Evolutionary conservation across 2,113 vertebrate genomes (phyloP), one percentile per base, ranked within the genome.

Genomic region (Accipiter virgatus): DNA sequence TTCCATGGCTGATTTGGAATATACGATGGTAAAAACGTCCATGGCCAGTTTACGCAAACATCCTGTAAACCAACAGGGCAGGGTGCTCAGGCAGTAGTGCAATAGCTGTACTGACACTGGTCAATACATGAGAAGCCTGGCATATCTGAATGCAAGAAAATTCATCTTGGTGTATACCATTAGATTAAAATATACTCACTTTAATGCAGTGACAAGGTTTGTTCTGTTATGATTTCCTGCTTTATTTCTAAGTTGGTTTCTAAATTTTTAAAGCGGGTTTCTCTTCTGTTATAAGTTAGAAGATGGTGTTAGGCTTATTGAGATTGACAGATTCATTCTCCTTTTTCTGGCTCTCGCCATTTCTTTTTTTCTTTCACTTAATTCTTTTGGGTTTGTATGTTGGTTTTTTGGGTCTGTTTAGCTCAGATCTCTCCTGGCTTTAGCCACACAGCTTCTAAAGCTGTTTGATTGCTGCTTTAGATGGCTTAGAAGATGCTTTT

Each of bases 31-130:
- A 52, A 91, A 90, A 77, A 66, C 6, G 16, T 26, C 78, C 32
- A 9, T n/a, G 27, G 34, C 16, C 23, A 21, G 19, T 81, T 31
- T 71, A 48, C 29, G 27, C 68, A 74, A 68, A 40, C 38, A 32
- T 29, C 11, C 29, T 79, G 34, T 55, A 67, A 43, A 68, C 14
- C 6, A 29, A 5, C 32, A 55, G 27, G 52, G 52, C 52, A 53
- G 52, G 48, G 31, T 6, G 6, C n/a, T 13, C 16, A 21, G 20
- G 25, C 56, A 36, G 34, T 11, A 21, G 23, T 19, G 10, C 38
- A 34, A 2, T n/a, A 0, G 1, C n/a, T 65, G 5, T 43, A 7
- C 22, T 59, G 43, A 16, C 12, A 10, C 13, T 25, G 9, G 40
- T 53, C 38, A 43, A 25, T 52, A 16, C 10, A 2, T 38, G 53